Base-by-base conservation (phyloP, 2,797 vertebrate species). In the Notamacropus eugenii region DNA sequence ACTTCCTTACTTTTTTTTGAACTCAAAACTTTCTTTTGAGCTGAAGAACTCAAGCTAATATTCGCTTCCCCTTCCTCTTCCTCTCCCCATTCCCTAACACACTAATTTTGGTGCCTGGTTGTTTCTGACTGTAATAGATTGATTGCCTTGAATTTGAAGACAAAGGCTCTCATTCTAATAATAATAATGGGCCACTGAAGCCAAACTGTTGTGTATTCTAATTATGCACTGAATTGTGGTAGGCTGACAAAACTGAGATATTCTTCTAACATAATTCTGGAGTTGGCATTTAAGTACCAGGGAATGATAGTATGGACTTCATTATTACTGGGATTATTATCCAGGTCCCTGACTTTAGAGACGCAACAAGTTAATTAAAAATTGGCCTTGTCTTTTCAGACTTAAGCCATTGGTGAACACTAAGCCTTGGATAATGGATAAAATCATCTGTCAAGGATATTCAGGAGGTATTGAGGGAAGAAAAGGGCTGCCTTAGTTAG, bases 371-470 rank as follows among this genome's bases (percentile, higher is more conserved):
- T 54, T 34, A 56, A 50, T 91, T 93, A 92, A 93, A 95, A 92
- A 40, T 55, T 91, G 93, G 8, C 52, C 87, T 55, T 22, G 2
- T 67, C 90, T 40, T 93, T 87, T 34, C 27, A 93, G 11, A 27
- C 59, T 52, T 94, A 52, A 92, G 92, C 67, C 54, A 56, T 92
- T 93, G 91, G 54, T 55, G 54, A 55, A 57, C 93, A 52, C 55
- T 9, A 10, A 58, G 24, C 54, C 59, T 93, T 94, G 95, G 93
- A 59, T 95, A 54, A 91, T 31, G 94, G 52, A 91, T 91, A 92
- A 28, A 87, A 56, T 1, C 11, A 8, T 92, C 92, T 95, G 96
- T 96, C 22, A 27, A 54, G 87, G 94, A 57, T 94, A 50, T 22
- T 87, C 92, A 90, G 95, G 24, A 27, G 28, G 29, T 52, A 29